These are phyloP conservation scores for Sebastes cheni DNA, from an alignment of 2,797 vertebrate species.

Conservation along the genomic window DNA sequence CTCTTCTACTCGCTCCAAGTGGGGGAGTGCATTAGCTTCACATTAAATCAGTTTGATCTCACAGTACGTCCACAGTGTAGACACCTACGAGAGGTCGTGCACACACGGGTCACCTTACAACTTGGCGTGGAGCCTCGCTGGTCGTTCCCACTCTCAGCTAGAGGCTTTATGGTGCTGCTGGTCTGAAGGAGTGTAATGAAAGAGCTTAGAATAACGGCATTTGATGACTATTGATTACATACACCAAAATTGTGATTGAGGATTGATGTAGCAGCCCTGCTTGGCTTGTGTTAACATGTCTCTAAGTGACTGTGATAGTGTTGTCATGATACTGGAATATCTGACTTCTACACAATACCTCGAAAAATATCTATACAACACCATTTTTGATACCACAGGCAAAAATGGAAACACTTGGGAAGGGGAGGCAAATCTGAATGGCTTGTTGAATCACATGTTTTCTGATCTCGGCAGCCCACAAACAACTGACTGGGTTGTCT, in stretches of 20 bases:
- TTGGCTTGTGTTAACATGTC: background rate
- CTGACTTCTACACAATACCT: too few relatives aligned
- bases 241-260: background rate
- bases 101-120: slow-evolving; percentile 2
- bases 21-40: slow-evolving; percentile 29
- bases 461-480: too few relatives aligned
- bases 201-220: background rate
- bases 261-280: background rate
- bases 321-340: too few relatives aligned
- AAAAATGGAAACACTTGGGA: too few relatives aligned
- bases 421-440: too few relatives aligned
- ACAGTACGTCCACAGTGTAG: background rate
- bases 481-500: too few relatives aligned
- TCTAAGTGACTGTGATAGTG: background rate
- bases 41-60: slow-evolving; percentile 39
- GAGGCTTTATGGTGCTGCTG: background rate
- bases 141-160: background rate
- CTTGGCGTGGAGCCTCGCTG: slow-evolving; percentile 2
- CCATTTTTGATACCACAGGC: too few relatives aligned
- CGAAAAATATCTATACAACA: too few relatives aligned
- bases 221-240: background rate
- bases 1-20: slow-evolving; percentile 5
- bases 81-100: slow-evolving; percentile 14
- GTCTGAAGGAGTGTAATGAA: background rate
- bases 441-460: too few relatives aligned